These are phyloP conservation scores for Acromyrmex echinatior DNA, from an alignment of 1,140 invertebrate species.

Conservation along the genomic window DNA sequence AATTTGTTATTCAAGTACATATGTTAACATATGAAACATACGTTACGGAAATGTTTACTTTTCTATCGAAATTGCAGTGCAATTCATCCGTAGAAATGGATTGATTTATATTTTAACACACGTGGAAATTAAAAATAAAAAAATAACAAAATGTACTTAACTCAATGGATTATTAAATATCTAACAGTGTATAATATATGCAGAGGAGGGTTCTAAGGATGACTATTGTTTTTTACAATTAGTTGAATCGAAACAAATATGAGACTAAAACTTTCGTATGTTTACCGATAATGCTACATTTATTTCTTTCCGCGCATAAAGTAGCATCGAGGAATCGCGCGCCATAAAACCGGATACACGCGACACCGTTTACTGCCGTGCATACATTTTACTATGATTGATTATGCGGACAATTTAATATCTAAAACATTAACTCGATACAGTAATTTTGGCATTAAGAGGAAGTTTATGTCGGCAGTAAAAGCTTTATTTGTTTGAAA, in stretches of 20 bases:
- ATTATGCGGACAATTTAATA: constrained; percentile 20
- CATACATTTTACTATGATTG: constrained; percentile 43
- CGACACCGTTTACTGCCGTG: not conserved
- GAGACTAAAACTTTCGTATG: not conserved
- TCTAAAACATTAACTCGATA: constrained; percentile 33
- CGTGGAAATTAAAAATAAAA: no score
- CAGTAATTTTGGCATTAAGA: constrained; percentile 12
- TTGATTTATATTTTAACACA: no score
- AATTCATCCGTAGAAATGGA: no score
- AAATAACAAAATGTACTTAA: no score
- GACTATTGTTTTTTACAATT: not conserved
- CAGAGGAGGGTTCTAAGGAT: not conserved
- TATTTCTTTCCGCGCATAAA: constrained; percentile 16
- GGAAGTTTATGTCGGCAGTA: constrained; percentile 31
- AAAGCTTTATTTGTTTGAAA: constrained; percentile 44
- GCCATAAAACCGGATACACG: constrained; percentile 4
- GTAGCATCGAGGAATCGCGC: not conserved
- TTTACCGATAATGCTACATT: not conserved
- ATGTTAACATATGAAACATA: no score
- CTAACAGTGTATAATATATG: no score
- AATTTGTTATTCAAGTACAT: no score
- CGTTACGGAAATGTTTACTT: no score
- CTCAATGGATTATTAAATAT: no score
- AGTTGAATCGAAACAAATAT: not conserved
- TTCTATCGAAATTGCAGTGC: no score